Evolutionary conservation across 2,797 vertebrate genomes (phyloP), one percentile per base, ranked within the genome.

Genomic region (Anisognathus igniventris): DNA sequence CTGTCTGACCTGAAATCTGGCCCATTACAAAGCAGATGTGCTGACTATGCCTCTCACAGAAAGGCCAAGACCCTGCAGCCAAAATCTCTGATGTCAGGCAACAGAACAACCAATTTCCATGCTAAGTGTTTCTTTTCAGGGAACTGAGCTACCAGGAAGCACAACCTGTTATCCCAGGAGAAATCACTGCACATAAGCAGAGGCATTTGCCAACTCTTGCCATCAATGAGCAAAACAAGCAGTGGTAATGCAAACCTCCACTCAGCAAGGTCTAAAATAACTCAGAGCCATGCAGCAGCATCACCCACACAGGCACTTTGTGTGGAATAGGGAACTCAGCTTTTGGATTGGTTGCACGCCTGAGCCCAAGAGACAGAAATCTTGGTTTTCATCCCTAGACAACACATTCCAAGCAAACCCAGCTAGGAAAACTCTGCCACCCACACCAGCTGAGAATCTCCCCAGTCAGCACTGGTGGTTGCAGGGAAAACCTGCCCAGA

Each of bases 241-340:
- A 77, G 86, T 14, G 31, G 21, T 24, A 84, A 93, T 35, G 19
- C 88, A 78, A 76, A 78, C 33, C 90, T 75, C 42, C 64, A n/a
- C 44, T 74, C 40, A 85, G 25, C 80, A 51, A 73, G 67, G 64
- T 56, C 68, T 78, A 82, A 91, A 95, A 92, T 89, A 96, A 82
- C 86, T 76, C 2, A 0, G 72, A 82, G 60, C 85, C 20, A 4
- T 51, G 7, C 33, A 74, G 73, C 2, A 61, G 75, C 37, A 60
- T 95, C 83, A 76, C 84, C 95, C 86, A 90, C 39, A 2, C 51
- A 64, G 60, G 2, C 8, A 2, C 42, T 48, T 14, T 9, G 24
- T 33, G 77, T 25, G 71, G 62, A 90, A 44, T 0, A 44, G 28
- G 67, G 22, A 71, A 77, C 8, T 56, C 0, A 44, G 85, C 72